Evolutionary conservation across 1,140 invertebrate genomes (phyloP).

Genomic region (Adoxophyes honmai): DNA sequence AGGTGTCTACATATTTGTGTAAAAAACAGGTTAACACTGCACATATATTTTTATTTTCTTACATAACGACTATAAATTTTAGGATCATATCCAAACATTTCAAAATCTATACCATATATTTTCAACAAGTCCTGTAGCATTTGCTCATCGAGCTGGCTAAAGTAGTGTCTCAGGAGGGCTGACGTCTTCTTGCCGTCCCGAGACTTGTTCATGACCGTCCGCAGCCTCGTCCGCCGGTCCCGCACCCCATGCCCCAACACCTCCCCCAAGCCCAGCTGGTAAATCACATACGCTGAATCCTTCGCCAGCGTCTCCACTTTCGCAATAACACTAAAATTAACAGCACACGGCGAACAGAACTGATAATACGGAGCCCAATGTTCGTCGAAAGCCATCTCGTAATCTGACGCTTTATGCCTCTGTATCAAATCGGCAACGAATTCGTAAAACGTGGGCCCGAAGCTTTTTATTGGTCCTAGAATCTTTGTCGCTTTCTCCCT

Average conservation of each 20-base stretch:
- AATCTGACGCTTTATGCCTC: conserved; percentile 59
- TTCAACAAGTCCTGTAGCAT: conserved; percentile 81
- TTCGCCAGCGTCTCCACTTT: conserved; percentile 84
- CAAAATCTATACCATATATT: conserved; percentile 86
- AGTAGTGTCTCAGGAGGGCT: conserved; percentile 79
- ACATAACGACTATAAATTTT: conserved; percentile 78
- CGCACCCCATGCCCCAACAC: conserved; percentile 75
- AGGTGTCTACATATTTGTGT: no score
- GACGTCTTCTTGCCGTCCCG: conserved; percentile 75
- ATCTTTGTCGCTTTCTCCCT: conserved; percentile 56
- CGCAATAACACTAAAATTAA: conserved; percentile 81
- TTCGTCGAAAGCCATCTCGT: conserved; percentile 77
- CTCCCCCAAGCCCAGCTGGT: conserved; percentile 78
- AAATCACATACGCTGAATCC: conserved; percentile 83
- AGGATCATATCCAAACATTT: conserved; percentile 81
- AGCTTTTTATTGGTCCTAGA: conserved; percentile 60
- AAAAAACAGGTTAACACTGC: neutral
- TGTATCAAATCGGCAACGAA: conserved; percentile 81
- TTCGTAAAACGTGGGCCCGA: conserved; percentile 83
- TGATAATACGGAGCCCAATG: conserved; percentile 87
- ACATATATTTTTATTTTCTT: conserved; percentile 46
- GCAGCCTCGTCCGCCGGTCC: conserved; percentile 70
- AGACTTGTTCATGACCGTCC: conserved; percentile 77
- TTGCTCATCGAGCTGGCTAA: conserved; percentile 78
- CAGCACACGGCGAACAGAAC: conserved; percentile 85